These are phyloP conservation scores for Drosophila sordidula DNA, from an alignment of 2,888 invertebrate genomes.

Conservation along the genomic window DNA sequence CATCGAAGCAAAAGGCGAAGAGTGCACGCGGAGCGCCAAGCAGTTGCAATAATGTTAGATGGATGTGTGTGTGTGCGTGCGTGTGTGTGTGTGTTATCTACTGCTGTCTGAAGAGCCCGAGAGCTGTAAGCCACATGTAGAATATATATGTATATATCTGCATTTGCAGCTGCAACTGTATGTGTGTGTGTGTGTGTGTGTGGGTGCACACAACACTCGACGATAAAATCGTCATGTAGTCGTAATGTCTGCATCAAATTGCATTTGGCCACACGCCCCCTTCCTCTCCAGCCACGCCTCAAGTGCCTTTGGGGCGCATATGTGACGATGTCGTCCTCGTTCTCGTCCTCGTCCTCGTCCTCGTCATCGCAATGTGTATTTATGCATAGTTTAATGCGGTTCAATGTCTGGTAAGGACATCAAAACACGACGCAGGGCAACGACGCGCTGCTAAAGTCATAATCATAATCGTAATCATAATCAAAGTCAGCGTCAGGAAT, in stretches of 20 bases:
- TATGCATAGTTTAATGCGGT: slow-evolving; percentile 82
- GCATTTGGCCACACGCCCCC: slow-evolving; percentile 58
- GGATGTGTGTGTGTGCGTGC: slow-evolving; percentile 23
- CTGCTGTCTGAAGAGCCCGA: slow-evolving; percentile 48
- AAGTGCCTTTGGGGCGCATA: slow-evolving; percentile 57
- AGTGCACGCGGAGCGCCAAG: slow-evolving; percentile 36
- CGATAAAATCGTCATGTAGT: slow-evolving; percentile 81
- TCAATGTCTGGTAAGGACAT: slow-evolving; percentile 81
- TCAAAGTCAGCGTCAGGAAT: slow-evolving; percentile 44
- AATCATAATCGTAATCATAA: slow-evolving; percentile 52
- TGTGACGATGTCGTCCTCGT: slow-evolving; percentile 30
- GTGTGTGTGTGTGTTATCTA: slow-evolving; percentile 33
- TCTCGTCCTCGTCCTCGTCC: slow-evolving; percentile 40
- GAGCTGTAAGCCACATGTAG: slow-evolving; percentile 68
- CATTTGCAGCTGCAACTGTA: background rate
- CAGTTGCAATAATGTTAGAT: slow-evolving; percentile 51
- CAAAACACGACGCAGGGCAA: slow-evolving; percentile 72
- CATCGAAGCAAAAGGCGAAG: slow-evolving; percentile 75
- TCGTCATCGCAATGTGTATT: slow-evolving; percentile 75
- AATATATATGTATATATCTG: slow-evolving; percentile 31
- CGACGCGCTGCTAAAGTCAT: slow-evolving; percentile 49
- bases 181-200: slow-evolving; percentile 25
- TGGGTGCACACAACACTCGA: slow-evolving; percentile 69
- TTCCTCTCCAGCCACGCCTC: slow-evolving; percentile 26
- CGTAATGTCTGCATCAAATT: slow-evolving; percentile 81